Conservation (phyloP, 1,140 invertebrate genomes). For the Monochamus saltuarius region DNA sequence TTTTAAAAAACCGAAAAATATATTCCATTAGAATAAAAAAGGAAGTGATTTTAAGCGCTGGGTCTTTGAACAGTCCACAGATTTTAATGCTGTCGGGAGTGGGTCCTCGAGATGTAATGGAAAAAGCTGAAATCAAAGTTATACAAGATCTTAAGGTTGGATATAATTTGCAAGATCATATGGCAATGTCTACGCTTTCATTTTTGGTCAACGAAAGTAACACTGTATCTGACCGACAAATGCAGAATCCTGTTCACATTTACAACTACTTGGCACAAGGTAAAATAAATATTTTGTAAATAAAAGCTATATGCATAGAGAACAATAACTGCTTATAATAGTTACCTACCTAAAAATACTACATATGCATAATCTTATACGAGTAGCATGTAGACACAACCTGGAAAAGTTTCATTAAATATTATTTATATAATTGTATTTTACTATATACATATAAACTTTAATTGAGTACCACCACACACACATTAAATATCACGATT, state of each 20-base stretch:
- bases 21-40: slow-evolving; percentile 73
- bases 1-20: slow-evolving; percentile 69
- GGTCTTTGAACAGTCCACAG: slow-evolving; percentile 87
- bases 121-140: slow-evolving; percentile 65
- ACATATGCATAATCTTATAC: too few relatives aligned
- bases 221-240: slow-evolving; percentile 74
- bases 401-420: too few relatives aligned
- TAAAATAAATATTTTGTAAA: background rate
- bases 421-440: too few relatives aligned
- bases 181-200: slow-evolving; percentile 78
- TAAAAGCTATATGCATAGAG: too few relatives aligned
- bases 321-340: too few relatives aligned
- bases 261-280: slow-evolving; percentile 70
- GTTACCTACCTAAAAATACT: too few relatives aligned
- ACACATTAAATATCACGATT: too few relatives aligned
- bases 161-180: slow-evolving; percentile 85
- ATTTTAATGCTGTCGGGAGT: slow-evolving; percentile 90
- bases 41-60: slow-evolving; percentile 85
- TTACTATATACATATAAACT: too few relatives aligned
- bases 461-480: too few relatives aligned
- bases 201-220: slow-evolving; percentile 73
- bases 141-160: slow-evolving; percentile 75
- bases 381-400: too few relatives aligned
- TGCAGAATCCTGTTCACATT: slow-evolving; percentile 74
- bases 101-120: slow-evolving; percentile 76